Evolutionary conservation across 1,140 invertebrate species (phyloP).

Genomic region (Euura saliciscinereae): DNA sequence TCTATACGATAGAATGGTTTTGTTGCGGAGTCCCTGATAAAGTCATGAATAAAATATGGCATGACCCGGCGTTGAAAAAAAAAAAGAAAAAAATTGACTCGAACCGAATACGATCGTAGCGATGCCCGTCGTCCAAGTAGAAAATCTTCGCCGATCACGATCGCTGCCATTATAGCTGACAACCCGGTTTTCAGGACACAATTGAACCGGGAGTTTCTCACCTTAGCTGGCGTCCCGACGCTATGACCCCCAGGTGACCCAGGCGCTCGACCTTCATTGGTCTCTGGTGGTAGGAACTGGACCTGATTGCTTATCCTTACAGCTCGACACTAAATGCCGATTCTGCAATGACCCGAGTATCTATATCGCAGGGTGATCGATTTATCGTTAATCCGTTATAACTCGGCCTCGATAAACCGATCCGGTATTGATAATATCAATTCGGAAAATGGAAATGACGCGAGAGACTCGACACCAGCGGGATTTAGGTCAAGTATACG

Average conservation of each 20-base stretch:
- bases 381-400: background rate
- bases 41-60: background rate
- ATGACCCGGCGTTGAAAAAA: background rate
- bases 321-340: background rate
- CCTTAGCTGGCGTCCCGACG: background rate
- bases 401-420: background rate
- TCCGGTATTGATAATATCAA: background rate
- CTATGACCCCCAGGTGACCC: background rate
- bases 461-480: background rate
- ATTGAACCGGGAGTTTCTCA: background rate
- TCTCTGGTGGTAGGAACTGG: background rate
- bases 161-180: conserved; percentile 4
- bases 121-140: background rate
- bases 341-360: background rate
- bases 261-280: background rate
- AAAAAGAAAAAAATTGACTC: background rate
- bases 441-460: background rate
- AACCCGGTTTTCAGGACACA: background rate
- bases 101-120: background rate
- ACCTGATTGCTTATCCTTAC: background rate
- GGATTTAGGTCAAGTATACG: background rate
- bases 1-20: background rate
- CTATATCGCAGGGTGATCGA: background rate
- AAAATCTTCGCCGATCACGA: background rate
- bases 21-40: background rate